These are phyloP conservation scores for Rhabdomys pumilio DNA, from an alignment of 2,797 vertebrate species.

Conservation along the genomic window DNA sequence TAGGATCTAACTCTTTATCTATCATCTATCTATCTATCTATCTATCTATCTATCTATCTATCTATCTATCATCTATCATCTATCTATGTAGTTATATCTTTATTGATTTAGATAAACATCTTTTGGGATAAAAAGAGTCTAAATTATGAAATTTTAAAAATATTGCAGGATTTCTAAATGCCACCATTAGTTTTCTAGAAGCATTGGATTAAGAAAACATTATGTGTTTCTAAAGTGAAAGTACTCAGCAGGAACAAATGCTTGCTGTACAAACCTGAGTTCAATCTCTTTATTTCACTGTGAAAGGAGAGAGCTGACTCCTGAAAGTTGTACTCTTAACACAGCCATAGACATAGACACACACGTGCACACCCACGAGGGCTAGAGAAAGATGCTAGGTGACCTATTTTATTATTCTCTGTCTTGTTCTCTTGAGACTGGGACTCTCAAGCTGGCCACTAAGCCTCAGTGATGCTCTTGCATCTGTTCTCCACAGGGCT, in stretches of 20 bases:
- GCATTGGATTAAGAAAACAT: not conserved
- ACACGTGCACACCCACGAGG: fast-evolving
- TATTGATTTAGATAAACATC: not conserved
- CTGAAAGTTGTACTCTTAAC: not conserved
- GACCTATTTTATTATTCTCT: not conserved
- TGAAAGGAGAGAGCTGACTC: not conserved
- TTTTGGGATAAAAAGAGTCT: slow-evolving; percentile 6
- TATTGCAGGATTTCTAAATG: not conserved
- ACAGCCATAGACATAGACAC: too few relatives aligned
- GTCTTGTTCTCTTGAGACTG: not conserved
- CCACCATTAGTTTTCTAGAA: slow-evolving; percentile 35
- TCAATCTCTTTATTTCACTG: not conserved
- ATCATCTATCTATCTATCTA: too few relatives aligned
- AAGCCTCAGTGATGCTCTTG: not conserved
- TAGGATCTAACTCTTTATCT: not conserved
- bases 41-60: not conserved
- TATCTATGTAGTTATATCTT: too few relatives aligned
- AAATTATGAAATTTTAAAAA: not conserved
- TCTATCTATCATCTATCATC: not conserved
- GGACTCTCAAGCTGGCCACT: not conserved
- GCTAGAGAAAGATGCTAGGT: not conserved
- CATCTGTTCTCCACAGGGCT: not conserved
- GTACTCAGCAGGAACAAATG: not conserved
- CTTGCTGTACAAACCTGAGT: not conserved
- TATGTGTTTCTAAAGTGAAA: not conserved